These are phyloP conservation scores for Xylota sylvarum DNA, from an alignment of 2,888 invertebrate species.

Conservation along the genomic window DNA sequence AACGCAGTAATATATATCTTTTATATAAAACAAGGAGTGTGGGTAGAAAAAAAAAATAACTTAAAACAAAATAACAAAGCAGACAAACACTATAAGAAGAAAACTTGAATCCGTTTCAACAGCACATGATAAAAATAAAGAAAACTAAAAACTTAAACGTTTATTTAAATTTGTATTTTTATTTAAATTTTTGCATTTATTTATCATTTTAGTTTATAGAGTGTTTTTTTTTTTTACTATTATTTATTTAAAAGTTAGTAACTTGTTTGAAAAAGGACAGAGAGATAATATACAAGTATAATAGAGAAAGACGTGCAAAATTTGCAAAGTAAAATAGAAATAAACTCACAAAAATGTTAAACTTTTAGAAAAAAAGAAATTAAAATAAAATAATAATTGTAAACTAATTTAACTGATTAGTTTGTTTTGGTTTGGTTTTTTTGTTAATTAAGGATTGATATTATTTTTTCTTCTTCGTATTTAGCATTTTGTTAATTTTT, in stretches of 20 bases:
- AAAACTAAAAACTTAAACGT: constrained; percentile 10
- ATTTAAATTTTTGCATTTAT: constrained; percentile 23
- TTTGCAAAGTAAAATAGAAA: constrained; percentile 16
- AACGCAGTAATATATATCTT: constrained; percentile 12
- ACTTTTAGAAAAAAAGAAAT: not conserved
- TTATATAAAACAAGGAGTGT: not conserved
- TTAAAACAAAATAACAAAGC: constrained; percentile 18
- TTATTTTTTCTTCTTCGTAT: constrained; percentile 71
- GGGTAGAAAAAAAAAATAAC: not conserved
- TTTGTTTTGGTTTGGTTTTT: constrained; percentile 22
- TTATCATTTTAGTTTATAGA: constrained; percentile 27
- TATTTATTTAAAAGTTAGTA: not conserved
- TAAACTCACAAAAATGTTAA: constrained; percentile 1
- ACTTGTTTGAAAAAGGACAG: not conserved
- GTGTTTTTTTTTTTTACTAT: not conserved
- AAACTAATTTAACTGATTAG: constrained; percentile 35
- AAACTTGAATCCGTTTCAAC: not conserved
- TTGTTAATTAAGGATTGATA: constrained; percentile 16
- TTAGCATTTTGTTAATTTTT: constrained; percentile 66
- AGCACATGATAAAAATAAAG: not conserved
- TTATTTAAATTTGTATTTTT: constrained; percentile 5
- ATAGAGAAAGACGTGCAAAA: constrained; percentile 33
- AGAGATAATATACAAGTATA: not conserved
- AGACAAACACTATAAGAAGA: constrained; percentile 11
- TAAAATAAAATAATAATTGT: not conserved